Base-by-base conservation (phyloP, 2,888 invertebrate species). In the Rhamnusium bicolor region DNA sequence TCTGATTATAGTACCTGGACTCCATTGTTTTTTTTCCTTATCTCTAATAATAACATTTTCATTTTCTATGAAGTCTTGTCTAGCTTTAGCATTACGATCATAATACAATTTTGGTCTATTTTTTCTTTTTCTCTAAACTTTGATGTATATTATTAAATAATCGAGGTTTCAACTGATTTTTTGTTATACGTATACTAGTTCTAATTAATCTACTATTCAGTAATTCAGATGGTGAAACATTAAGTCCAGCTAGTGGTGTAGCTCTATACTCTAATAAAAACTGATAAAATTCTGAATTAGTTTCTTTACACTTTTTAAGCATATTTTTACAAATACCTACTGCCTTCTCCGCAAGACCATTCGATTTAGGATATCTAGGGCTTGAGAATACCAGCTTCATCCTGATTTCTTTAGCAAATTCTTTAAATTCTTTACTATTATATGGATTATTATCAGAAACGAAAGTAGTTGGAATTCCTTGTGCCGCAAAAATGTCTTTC, bases 371-470 rank as follows among this genome's bases (percentile, higher is more conserved):
- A 49, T 77, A 80, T 19, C 29, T 71, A 66, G 78, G 75, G 71
- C 75, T 76, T 32, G 72, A 75, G 27, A 70, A 71, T 60, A 49
- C 54, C 27, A 72, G 14, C 14, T 68, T 72, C 0, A 78, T 62
- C 58, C 76, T 68, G 51, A 73, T 74, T 21, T 71, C 62, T 32
- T 70, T 76, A 46, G 75, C 51, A 76, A 76, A 75, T 19, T 29
- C 10, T 69, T 72, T 78, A n/a, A 78, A 76, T 65, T 74, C 61
- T 18, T 56, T 53, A 56, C 72, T 74, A 32, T 75, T 71, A 58
- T 77, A 81, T 1, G 78, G 79, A 53, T 72, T 72, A 54, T 81
- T 81, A 54, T 81, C 79, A 14, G 73, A 71, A 14, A 77, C 32
- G 19, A 80, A 49, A 47, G 24, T 61, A 40, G 68, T 56, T 24